phyloP scores from a whole-genome alignment of 2,113 vertebrate species.

The Hippopotamus amphibius region DNA sequence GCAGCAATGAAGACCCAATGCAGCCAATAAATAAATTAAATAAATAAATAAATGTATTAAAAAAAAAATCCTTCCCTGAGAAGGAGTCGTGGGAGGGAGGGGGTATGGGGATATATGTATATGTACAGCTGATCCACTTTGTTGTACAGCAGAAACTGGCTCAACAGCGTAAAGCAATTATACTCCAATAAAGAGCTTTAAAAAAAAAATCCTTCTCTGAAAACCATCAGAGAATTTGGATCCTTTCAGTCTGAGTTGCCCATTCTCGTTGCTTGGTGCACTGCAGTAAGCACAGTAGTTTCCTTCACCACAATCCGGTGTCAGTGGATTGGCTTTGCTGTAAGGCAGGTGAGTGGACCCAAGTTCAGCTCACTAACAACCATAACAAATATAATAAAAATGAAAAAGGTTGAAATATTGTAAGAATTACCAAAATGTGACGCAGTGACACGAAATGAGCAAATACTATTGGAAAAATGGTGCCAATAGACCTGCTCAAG shows the following conservation, averaged over 20 bases:
- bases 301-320: neutral
- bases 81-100: too few species aligned
- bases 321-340: neutral
- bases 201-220: neutral
- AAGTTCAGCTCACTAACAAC: neutral
- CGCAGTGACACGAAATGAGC: neutral
- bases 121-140: too few species aligned
- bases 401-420: neutral
- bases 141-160: too few species aligned
- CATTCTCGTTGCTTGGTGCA: neutral
- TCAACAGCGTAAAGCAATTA: too few species aligned
- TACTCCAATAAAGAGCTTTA: neutral
- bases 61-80: too few species aligned
- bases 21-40: too few species aligned
- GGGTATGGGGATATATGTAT: too few species aligned
- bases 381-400: neutral
- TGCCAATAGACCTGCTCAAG: too few species aligned
- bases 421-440: neutral
- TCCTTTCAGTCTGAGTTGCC: neutral
- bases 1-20: too few species aligned
- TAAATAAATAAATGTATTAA: too few species aligned
- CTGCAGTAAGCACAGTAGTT: neutral
- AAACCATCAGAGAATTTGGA: neutral
- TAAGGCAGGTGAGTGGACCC: neutral
- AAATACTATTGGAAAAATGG: neutral